Conservation (phyloP, 2,797 vertebrate genomes). For the Cossypha polioptera region DNA sequence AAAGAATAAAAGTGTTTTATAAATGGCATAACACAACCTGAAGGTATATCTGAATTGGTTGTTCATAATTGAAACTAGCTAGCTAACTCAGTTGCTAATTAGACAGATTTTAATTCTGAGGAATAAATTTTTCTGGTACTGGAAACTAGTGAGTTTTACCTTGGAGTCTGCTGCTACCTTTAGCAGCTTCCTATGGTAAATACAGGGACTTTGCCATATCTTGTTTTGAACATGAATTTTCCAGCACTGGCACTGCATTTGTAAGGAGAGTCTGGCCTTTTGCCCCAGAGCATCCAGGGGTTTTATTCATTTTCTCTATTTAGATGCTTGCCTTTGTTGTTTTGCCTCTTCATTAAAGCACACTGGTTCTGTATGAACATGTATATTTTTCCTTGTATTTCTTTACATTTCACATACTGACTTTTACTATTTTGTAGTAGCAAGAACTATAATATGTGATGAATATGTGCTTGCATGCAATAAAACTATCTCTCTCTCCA, state of each 20-base stretch:
- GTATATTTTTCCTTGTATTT: not conserved
- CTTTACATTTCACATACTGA: not conserved
- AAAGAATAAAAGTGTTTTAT: not conserved
- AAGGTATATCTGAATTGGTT: not conserved
- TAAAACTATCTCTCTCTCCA: not conserved
- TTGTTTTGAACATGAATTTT: not conserved
- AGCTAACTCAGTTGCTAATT: not conserved
- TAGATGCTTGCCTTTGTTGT: not conserved
- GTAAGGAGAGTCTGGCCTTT: not conserved
- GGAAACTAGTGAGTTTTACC: not conserved
- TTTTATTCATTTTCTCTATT: not conserved
- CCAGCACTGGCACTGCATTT: not conserved
- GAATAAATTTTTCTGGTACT: not conserved
- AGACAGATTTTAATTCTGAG: not conserved
- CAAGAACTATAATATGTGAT: not conserved
- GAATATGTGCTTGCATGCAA: not conserved
- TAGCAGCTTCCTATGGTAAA: not conserved
- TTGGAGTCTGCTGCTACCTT: not conserved
- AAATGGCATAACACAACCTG: not conserved
- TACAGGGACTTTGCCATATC: not conserved
- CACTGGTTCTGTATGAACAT: not conserved
- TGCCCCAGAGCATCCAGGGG: not conserved
- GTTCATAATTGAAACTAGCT: not conserved
- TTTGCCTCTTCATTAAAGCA: not conserved
- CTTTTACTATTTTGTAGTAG: not conserved